Percentiles rank a stretch among this genome's conserved stretches.
These are phyloP conservation scores for Metopia argyrocephala DNA, from an alignment of 2,888 invertebrate species.

Conservation along the genomic window DNA sequence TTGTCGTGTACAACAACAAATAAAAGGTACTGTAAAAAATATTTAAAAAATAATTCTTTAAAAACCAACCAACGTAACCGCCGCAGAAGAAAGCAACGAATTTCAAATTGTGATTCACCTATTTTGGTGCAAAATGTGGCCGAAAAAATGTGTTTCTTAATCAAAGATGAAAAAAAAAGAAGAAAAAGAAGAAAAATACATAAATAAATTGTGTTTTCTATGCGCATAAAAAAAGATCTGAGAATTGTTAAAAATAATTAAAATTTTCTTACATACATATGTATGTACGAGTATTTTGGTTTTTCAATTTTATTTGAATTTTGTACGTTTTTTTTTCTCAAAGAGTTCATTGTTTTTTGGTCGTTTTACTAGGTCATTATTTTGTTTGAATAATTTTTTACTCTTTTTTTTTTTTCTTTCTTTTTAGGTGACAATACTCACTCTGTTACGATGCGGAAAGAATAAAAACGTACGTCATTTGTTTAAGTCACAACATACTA, in stretches of 20 bases:
- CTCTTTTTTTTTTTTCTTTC: neutral
- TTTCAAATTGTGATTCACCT: slow-evolving; percentile 54
- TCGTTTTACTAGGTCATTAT: neutral
- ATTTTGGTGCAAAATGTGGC: slow-evolving; percentile 44
- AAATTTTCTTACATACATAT: neutral
- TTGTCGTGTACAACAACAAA: slow-evolving; percentile 19
- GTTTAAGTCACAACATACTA: neutral
- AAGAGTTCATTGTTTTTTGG: slow-evolving; percentile 49
- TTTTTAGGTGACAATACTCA: neutral
- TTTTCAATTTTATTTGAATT: slow-evolving; percentile 8
- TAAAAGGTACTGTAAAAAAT: slow-evolving; percentile 26
- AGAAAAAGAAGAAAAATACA: neutral
- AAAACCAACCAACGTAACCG: neutral
- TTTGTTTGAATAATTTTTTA: neutral
- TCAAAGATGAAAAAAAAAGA: slow-evolving; percentile 5
- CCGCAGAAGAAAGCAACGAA: neutral
- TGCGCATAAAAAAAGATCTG: slow-evolving; percentile 37
- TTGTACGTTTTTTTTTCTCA: neutral
- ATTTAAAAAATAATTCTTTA: too few species aligned
- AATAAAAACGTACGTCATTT: neutral
- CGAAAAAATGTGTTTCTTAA: slow-evolving; percentile 22
- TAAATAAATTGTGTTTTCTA: slow-evolving; percentile 11
- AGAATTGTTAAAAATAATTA: slow-evolving; percentile 46
- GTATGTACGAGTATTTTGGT: neutral
- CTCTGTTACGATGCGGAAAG: neutral